Percentiles rank a stretch among this genome's conserved stretches.
Conservation (phyloP, 2,888 invertebrate genomes). For the Hetaerina titia region DNA sequence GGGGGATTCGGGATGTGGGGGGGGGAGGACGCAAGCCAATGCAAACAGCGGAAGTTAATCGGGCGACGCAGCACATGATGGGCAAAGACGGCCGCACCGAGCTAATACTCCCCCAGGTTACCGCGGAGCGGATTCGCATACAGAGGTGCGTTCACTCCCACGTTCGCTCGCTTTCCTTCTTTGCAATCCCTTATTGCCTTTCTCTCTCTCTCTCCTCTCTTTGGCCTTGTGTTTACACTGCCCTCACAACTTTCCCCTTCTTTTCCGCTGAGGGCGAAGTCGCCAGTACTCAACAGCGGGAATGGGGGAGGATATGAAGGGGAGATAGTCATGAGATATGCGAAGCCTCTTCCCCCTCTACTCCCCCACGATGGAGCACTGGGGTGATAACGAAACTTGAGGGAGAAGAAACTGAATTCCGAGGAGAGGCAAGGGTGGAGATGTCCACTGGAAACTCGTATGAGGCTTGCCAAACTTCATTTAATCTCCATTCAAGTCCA, state of each 20-base stretch:
- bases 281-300: background rate
- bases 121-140: background rate
- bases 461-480: background rate
- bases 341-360: background rate
- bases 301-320: background rate
- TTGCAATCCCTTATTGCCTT: background rate
- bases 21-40: constrained; percentile 71
- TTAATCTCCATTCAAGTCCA: background rate
- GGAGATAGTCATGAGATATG: background rate
- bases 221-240: background rate
- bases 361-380: background rate
- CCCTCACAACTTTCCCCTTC: background rate
- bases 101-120: constrained; percentile 18
- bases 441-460: background rate
- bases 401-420: background rate
- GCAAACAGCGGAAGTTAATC: constrained; percentile 43
- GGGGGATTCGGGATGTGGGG: constrained; percentile 72
- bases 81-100: background rate
- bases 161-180: background rate
- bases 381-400: background rate
- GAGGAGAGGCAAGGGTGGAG: background rate
- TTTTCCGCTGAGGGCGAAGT: background rate
- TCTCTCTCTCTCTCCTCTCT: background rate
- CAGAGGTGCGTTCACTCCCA: background rate
- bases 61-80: background rate